Conservation (phyloP, 2,888 invertebrate genomes). For the Macrophya alboannulata region DNA sequence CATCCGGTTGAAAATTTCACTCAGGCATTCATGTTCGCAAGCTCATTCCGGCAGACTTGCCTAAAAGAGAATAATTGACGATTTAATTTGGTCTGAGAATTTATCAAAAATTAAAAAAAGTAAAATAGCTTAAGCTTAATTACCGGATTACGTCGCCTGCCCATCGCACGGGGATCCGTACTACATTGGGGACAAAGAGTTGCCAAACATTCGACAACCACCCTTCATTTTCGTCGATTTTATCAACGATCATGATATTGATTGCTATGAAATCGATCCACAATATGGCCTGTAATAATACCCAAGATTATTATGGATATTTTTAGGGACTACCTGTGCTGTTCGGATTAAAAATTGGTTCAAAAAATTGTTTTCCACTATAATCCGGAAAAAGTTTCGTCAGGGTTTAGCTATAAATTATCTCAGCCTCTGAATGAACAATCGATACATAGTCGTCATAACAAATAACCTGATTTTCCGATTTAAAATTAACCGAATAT, state of each 20-base stretch:
- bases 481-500: neutral
- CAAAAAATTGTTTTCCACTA: no score
- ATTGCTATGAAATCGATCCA: neutral
- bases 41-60: neutral
- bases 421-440: no score
- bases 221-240: neutral
- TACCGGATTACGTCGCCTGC: neutral
- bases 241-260: neutral
- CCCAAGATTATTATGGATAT: neutral
- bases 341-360: no score
- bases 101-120: no score
- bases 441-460: neutral
- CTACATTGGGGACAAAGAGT: neutral
- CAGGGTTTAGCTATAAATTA: no score
- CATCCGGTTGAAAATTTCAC: neutral
- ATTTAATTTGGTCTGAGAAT: neutral
- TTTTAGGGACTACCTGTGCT: no score
- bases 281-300: neutral
- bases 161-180: neutral
- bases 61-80: neutral
- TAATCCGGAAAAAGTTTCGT: no score
- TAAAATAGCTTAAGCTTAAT: neutral
- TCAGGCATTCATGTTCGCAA: neutral
- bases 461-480: neutral
- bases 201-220: constrained; percentile 2